Evolutionary conservation across 2,888 invertebrate genomes (phyloP), one percentile per base, ranked within the genome.

Genomic region (Bunonema sp.): DNA sequence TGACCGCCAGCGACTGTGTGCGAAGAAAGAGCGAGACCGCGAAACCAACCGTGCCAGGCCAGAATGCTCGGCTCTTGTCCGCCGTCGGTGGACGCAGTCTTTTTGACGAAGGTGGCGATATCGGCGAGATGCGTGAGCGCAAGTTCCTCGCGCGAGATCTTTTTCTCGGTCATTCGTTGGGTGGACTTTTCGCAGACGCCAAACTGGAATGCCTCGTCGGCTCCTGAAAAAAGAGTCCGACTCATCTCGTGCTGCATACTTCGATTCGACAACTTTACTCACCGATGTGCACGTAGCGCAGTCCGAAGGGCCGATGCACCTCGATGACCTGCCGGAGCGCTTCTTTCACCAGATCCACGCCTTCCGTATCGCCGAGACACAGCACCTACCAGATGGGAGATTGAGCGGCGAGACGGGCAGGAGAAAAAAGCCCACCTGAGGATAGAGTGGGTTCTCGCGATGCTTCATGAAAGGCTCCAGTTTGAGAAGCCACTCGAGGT

Each of bases 21-120:
- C n/a, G n/a, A n/a, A n/a, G n/a, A n/a, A n/a, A n/a, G n/a, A n/a
- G n/a, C n/a, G n/a, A n/a, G n/a, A n/a, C n/a, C n/a, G n/a, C n/a
- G n/a, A n/a, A n/a, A n/a, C n/a, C n/a, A n/a, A n/a, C n/a, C 84
- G 57, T 84, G 83, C 84, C 84, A 84, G 65, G 82, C 79, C 12
- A 84, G 76, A 0, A 80, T 68, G 1, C 70, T 54, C 10, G 8
- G 10, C 12, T 8, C 32, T 8, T 32, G 7, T 32, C 12, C 15
- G 10, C 7, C 32, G 32, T 32, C 15, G 8, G 18, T 41, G 41
- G 23, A 35, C 34, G 10, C n/a, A 15, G 37, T 31, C n/a, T 39
- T 34, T 26, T 46, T 49, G 1, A 50, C 46, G 40, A 44, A 49
- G 18, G 45, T 35, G 7, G 57, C 57, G 31, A 58, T 52, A 18